phyloP scores from a whole-genome alignment of 2,888 invertebrate genomes.

The Macaria liturata region DNA sequence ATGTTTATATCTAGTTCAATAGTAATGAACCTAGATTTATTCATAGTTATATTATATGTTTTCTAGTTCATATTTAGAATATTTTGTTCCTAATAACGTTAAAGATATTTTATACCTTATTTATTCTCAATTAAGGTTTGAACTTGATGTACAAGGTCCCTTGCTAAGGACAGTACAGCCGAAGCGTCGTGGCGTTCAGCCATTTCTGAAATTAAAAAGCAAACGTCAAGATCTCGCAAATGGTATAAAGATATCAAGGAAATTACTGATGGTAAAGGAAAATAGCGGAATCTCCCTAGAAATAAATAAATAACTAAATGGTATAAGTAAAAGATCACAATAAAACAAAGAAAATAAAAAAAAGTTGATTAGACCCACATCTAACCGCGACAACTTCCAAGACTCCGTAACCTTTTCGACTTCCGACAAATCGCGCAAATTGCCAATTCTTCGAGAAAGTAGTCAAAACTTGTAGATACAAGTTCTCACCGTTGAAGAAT shows the following conservation, averaged over 20 bases:
- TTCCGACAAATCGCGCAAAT: too few relatives aligned
- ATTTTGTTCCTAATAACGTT: conserved; percentile 14
- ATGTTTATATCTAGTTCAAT: conserved; percentile 14
- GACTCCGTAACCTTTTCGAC: too few relatives aligned
- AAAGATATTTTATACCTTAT: conserved; percentile 66
- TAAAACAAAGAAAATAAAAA: too few relatives aligned
- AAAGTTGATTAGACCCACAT: too few relatives aligned
- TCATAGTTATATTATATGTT: conserved; percentile 21
- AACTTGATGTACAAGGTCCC: conserved; percentile 93
- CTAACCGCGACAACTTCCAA: too few relatives aligned
- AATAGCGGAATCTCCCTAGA: too few relatives aligned
- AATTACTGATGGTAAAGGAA: too few relatives aligned
- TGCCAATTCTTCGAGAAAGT: too few relatives aligned
- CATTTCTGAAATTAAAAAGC: conserved; percentile 90
- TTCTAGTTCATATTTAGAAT: conserved; percentile 13
- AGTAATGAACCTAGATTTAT: conserved; percentile 5
- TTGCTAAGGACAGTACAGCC: conserved; percentile 90
- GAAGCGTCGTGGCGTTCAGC: conserved; percentile 96
- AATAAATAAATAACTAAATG: too few relatives aligned
- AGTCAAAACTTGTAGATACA: too few relatives aligned
- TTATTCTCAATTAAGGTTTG: conserved; percentile 97
- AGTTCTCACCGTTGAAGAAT: conserved; percentile 94
- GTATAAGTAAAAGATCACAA: too few relatives aligned
- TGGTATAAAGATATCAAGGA: too few relatives aligned
- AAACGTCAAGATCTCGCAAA: neutral